Conservation (phyloP, 2,888 invertebrate genomes). For the Chironomus tentans region DNA sequence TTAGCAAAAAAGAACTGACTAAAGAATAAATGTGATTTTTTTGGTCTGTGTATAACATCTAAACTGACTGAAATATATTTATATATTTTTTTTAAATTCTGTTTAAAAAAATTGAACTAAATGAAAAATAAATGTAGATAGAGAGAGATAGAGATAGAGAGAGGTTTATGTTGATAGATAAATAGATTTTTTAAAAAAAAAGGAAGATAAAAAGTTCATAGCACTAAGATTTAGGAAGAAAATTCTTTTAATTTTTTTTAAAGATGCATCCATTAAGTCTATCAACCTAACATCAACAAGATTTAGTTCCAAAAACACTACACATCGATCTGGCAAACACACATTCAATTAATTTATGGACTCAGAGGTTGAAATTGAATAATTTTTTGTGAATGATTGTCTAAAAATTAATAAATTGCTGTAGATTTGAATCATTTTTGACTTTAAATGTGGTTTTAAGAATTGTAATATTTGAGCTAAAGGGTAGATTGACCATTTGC, state of each 20-base stretch:
- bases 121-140: not conserved
- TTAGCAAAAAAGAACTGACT: constrained; percentile 19
- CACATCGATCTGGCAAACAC: not conserved
- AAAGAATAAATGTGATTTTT: constrained; percentile 17
- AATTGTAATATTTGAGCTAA: too few species aligned
- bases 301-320: not conserved
- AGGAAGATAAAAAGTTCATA: not conserved
- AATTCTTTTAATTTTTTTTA: not conserved
- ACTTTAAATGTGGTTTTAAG: too few species aligned
- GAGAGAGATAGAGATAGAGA: not conserved
- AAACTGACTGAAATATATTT: constrained; percentile 10
- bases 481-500: too few species aligned
- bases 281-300: not conserved
- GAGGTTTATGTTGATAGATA: not conserved
- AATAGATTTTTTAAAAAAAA: not conserved
- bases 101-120: not conserved
- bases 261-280: not conserved
- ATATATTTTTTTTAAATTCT: not conserved
- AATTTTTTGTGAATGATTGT: too few species aligned
- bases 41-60: constrained; percentile 8
- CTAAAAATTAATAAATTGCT: too few species aligned
- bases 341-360: not conserved
- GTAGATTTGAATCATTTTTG: too few species aligned
- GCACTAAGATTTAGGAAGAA: not conserved
- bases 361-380: too few species aligned